These are phyloP conservation scores for Spilogale gracilis DNA, from an alignment of 2,113 vertebrate genomes.

Conservation along the genomic window DNA sequence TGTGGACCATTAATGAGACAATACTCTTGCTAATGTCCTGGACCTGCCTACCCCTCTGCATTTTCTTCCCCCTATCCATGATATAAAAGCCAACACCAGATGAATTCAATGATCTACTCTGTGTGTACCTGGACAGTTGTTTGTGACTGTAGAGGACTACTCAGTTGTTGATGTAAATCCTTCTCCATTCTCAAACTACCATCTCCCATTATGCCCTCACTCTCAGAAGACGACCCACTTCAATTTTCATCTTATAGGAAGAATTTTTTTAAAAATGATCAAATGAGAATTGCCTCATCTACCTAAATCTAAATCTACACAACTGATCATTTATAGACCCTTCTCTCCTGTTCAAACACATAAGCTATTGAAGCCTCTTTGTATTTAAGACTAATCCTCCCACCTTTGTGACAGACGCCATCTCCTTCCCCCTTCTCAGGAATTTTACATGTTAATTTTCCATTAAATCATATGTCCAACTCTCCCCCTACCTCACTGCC, in stretches of 20 bases:
- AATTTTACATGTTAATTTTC: not conserved
- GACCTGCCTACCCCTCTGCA: not conserved
- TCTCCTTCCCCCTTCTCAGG: not conserved
- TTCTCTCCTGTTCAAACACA: not conserved
- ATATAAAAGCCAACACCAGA: not conserved
- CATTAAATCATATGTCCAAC: not conserved
- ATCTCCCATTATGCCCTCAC: not conserved
- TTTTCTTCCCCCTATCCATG: not conserved
- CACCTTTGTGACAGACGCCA: not conserved
- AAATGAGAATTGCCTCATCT: not conserved
- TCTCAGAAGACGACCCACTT: not conserved
- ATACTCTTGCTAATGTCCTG: not conserved
- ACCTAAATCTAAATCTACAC: not conserved
- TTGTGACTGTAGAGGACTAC: not conserved
- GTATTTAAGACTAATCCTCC: not conserved
- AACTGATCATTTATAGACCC: no score
- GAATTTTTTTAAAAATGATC: not conserved
- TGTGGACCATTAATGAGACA: not conserved
- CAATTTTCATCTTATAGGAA: not conserved
- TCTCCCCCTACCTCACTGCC: not conserved
- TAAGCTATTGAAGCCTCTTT: not conserved
- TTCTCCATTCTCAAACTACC: not conserved
- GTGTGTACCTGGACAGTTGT: not conserved
- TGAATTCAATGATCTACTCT: not conserved
- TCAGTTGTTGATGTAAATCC: not conserved